These are phyloP conservation scores for Panthera leo DNA, from an alignment of 2,113 vertebrate genomes.

Conservation along the genomic window DNA sequence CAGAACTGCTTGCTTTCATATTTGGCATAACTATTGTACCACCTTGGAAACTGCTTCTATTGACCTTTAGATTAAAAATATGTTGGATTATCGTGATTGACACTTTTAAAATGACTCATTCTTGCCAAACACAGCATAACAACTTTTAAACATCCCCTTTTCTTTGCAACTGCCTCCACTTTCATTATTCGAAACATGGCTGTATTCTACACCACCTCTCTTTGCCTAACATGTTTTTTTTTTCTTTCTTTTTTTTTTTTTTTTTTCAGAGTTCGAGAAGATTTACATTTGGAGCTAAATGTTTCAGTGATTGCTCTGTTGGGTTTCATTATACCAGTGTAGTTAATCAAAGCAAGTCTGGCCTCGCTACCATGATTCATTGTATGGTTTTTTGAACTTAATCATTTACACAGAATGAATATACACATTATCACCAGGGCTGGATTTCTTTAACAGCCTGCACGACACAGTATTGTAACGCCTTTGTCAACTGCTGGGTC, in stretches of 20 bases:
- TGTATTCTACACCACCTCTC: slow-evolving; percentile 84
- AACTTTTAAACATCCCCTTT: slow-evolving; percentile 85
- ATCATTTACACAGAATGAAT: slow-evolving; percentile 87
- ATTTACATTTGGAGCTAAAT: slow-evolving; percentile 90
- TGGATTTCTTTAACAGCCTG: slow-evolving; percentile 81
- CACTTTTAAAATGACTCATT: slow-evolving; percentile 86
- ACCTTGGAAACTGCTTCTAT: slow-evolving; percentile 83
- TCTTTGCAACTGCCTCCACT: slow-evolving; percentile 82
- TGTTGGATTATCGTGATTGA: slow-evolving; percentile 87
- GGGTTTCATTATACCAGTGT: slow-evolving; percentile 88
- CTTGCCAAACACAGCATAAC: slow-evolving; percentile 86
- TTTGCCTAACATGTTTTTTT: slow-evolving; percentile 81
- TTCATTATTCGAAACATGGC: slow-evolving; percentile 85
- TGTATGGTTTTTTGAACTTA: slow-evolving; percentile 85
- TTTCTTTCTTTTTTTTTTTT: slow-evolving; percentile 66
- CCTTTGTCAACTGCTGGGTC: slow-evolving; percentile 79
- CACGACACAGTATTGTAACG: slow-evolving; percentile 76
- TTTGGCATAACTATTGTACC: slow-evolving; percentile 81
- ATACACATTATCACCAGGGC: slow-evolving; percentile 85
- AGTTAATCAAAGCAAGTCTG: slow-evolving; percentile 89
- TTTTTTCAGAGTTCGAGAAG: slow-evolving; percentile 87
- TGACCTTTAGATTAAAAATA: slow-evolving; percentile 88
- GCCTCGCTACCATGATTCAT: slow-evolving; percentile 87
- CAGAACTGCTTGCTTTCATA: slow-evolving; percentile 83
- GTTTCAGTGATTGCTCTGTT: slow-evolving; percentile 90